Conservation (phyloP, 2,888 invertebrate species). For the Megalurothrips usitatus region DNA sequence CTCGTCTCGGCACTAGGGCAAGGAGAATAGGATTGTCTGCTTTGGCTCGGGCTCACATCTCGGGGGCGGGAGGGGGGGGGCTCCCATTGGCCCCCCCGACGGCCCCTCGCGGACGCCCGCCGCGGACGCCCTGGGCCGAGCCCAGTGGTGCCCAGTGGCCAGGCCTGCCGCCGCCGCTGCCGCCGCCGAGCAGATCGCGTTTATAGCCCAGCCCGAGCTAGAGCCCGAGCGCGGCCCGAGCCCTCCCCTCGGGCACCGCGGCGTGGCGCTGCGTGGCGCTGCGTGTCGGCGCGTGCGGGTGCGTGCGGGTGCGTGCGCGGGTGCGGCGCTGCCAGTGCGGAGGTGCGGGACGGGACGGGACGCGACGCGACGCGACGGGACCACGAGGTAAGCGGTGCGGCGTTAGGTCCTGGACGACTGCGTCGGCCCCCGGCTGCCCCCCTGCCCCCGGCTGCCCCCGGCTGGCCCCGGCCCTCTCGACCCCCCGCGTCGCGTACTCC, state of each 20-base stretch:
- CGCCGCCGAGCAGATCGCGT: neutral
- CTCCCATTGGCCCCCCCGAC: neutral
- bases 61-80: neutral
- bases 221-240: too few species aligned
- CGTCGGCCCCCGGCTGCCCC: neutral
- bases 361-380: too few species aligned
- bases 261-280: neutral
- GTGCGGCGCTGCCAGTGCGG: neutral
- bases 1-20: neutral
- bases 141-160: neutral
- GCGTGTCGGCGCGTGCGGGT: too few species aligned
- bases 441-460: too few species aligned
- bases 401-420: too few species aligned
- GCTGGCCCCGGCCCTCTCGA: neutral
- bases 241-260: neutral
- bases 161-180: too few species aligned
- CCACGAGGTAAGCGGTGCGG: neutral
- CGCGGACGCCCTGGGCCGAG: neutral
- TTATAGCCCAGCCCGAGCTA: neutral
- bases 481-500: neutral
- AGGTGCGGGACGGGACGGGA: neutral
- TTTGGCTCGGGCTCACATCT: neutral
- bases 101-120: neutral
- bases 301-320: too few species aligned
- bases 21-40: constrained; percentile 9